These are phyloP conservation scores for Mycetomoellerius zeteki DNA, from an alignment of 1,140 invertebrate genomes.

Conservation along the genomic window DNA sequence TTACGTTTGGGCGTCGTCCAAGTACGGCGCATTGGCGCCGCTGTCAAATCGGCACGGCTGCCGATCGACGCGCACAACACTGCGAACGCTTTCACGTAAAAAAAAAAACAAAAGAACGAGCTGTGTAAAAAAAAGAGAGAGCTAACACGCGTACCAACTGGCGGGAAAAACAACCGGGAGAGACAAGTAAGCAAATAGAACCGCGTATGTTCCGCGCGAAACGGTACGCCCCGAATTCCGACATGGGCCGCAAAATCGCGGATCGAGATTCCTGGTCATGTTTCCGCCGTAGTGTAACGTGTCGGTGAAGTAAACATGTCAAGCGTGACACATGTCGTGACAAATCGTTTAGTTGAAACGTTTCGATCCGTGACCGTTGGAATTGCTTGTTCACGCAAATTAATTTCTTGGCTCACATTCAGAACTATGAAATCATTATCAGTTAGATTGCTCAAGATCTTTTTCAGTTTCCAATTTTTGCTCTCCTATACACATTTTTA, in stretches of 20 bases:
- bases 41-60: conserved; percentile 69
- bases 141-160: neutral
- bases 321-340: conserved; percentile 14
- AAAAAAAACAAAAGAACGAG: neutral
- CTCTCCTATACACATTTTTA: neutral
- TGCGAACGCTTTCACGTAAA: conserved; percentile 1
- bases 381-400: neutral
- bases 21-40: conserved; percentile 74
- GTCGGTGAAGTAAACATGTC: conserved; percentile 25
- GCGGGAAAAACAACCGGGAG: conserved; percentile 27
- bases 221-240: conserved; percentile 16
- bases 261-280: conserved; percentile 15
- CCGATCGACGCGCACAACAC: conserved; percentile 12
- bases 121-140: neutral
- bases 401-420: neutral
- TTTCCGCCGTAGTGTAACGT: neutral
- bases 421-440: neutral
- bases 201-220: neutral
- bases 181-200: conserved; percentile 19
- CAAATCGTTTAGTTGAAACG: conserved; percentile 12
- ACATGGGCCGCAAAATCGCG: neutral
- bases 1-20: conserved; percentile 79
- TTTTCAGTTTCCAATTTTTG: neutral
- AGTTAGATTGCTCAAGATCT: neutral
- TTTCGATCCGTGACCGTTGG: conserved; percentile 17